Percentiles rank a stretch among this genome's conserved stretches.
Evolutionary conservation across 2,797 vertebrate genomes (phyloP).

Genomic region (Takifugu ocellatus): DNA sequence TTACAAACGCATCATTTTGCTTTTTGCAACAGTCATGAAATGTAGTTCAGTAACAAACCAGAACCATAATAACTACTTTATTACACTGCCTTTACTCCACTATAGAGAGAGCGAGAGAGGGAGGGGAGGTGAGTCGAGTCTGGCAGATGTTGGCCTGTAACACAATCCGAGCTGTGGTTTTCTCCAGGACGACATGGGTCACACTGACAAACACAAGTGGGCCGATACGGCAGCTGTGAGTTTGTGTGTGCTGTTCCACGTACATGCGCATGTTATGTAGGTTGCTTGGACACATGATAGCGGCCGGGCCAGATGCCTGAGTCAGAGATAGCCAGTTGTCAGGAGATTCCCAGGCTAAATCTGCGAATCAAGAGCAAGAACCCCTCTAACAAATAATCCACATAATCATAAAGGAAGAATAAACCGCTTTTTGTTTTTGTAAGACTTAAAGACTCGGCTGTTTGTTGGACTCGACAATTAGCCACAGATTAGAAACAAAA

Average conservation of each 20-base stretch:
- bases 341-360: slow-evolving; percentile 47
- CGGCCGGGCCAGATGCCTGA: slow-evolving; percentile 37
- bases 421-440: not conserved
- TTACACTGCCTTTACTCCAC: too few relatives aligned
- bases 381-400: not conserved
- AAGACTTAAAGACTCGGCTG: too few relatives aligned
- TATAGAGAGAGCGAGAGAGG: too few relatives aligned
- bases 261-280: slow-evolving; percentile 34
- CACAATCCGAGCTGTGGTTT: slow-evolving; percentile 36
- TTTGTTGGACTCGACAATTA: too few relatives aligned
- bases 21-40: too few relatives aligned
- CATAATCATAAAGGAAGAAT: not conserved
- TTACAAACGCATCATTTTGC: too few relatives aligned
- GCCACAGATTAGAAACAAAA: too few relatives aligned
- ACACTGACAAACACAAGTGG: slow-evolving; percentile 49
- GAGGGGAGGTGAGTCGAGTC: slow-evolving; percentile 11
- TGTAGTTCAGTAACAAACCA: too few relatives aligned
- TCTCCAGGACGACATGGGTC: slow-evolving; percentile 39
- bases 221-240: slow-evolving; percentile 26
- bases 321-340: slow-evolving; percentile 51
- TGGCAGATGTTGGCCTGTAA: slow-evolving; percentile 65
- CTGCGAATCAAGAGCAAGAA: slow-evolving; percentile 4
- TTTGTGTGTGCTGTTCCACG: slow-evolving; percentile 40
- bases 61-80: too few relatives aligned
- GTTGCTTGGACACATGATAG: slow-evolving; percentile 46